phyloP scores from a whole-genome alignment of 2,113 vertebrate genomes.

The Ophiodon elongatus region DNA sequence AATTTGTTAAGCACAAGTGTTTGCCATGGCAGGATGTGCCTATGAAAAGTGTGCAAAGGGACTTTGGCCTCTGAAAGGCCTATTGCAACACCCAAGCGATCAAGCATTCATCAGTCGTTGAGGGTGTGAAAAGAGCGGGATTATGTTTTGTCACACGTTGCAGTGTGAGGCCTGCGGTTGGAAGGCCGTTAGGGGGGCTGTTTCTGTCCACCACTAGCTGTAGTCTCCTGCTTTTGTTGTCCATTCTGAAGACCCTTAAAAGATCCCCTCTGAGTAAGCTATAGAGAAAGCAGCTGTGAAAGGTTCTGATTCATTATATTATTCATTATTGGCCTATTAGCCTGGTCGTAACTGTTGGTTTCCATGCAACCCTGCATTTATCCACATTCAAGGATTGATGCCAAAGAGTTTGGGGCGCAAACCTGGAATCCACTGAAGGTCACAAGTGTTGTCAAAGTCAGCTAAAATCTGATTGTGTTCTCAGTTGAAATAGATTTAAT shows the following conservation, averaged over 20 bases:
- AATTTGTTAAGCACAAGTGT: constrained; percentile 95
- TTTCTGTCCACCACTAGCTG: constrained; percentile 24
- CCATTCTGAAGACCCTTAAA: constrained; percentile 89
- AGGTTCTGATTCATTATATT: constrained; percentile 61
- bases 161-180: constrained; percentile 82
- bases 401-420: constrained; percentile 7
- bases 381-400: constrained; percentile 1
- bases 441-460: neutral
- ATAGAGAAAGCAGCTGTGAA: constrained; percentile 62
- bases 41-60: constrained; percentile 81
- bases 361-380: constrained; percentile 38
- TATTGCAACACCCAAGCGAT: constrained; percentile 92
- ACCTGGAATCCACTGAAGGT: constrained; percentile 7
- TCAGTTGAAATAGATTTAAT: neutral
- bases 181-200: constrained; percentile 78
- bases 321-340: constrained; percentile 62
- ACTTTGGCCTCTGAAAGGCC: constrained; percentile 89
- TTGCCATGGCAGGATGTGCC: constrained; percentile 89
- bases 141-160: constrained; percentile 90
- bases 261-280: constrained; percentile 76
- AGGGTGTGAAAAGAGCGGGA: constrained; percentile 88
- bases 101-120: constrained; percentile 91
- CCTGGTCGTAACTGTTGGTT: constrained; percentile 51
- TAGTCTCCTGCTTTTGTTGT: constrained; percentile 87
- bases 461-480: neutral